These are phyloP conservation scores for Caenorhabditis zanzibari DNA, from an alignment of 2,888 invertebrate species.

Conservation along the genomic window DNA sequence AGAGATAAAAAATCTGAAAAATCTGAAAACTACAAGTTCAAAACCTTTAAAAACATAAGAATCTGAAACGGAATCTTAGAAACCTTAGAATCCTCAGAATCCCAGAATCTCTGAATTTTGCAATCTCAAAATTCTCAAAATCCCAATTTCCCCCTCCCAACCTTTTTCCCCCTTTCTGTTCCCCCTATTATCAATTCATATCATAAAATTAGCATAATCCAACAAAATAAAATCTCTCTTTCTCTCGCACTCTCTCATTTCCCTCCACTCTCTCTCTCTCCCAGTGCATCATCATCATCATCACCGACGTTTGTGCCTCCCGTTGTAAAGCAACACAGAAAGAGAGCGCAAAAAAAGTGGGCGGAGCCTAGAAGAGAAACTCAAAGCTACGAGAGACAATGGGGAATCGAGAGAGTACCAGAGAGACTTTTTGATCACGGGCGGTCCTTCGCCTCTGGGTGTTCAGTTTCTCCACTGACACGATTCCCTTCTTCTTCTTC, in stretches of 20 bases:
- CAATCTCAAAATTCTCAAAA: too few relatives aligned
- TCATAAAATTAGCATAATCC: slow-evolving; percentile 30
- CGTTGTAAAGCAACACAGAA: slow-evolving; percentile 21
- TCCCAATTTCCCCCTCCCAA: too few relatives aligned
- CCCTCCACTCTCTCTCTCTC: not conserved
- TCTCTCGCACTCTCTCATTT: not conserved
- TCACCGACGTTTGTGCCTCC: not conserved
- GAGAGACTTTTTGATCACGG: slow-evolving; percentile 7
- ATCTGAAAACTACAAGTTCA: too few relatives aligned
- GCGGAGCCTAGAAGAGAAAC: slow-evolving; percentile 1
- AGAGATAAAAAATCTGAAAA: too few relatives aligned
- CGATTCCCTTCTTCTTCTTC: not conserved
- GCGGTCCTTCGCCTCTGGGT: not conserved
- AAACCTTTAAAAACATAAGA: too few relatives aligned
- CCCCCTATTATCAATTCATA: not conserved
- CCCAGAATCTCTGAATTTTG: not conserved
- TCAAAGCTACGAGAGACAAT: not conserved
- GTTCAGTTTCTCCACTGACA: not conserved
- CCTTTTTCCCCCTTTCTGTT: not conserved
- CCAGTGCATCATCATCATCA: not conserved
- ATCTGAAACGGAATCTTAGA: too few relatives aligned
- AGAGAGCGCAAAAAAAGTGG: not conserved
- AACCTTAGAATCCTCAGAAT: too few relatives aligned
- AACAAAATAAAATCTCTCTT: not conserved
- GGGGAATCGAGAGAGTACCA: not conserved